Percentiles rank a stretch among this genome's conserved stretches.
Conservation (phyloP, 2,113 vertebrate species). For the Callipepla californica region DNA sequence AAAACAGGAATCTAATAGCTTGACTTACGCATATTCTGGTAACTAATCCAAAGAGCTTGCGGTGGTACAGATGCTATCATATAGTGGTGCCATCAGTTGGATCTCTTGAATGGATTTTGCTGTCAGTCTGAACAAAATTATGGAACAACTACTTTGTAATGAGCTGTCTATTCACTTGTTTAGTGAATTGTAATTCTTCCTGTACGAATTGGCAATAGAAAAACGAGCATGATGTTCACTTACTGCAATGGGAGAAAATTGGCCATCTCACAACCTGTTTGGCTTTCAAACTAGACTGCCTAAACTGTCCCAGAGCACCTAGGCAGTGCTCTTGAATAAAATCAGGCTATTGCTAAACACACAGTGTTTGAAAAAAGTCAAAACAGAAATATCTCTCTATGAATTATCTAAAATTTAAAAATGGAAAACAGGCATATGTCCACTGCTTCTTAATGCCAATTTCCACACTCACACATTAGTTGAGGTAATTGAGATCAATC, state of each 20-base stretch:
- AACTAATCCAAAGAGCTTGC: background rate
- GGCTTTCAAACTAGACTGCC: constrained; percentile 7
- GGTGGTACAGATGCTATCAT: background rate
- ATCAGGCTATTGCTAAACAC: constrained; percentile 12
- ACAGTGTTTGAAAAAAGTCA: background rate
- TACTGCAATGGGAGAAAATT: constrained; percentile 30
- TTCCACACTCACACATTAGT: background rate
- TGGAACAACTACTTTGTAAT: constrained; percentile 35
- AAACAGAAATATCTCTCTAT: background rate
- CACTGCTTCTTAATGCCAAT: background rate
- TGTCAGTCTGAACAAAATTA: constrained; percentile 39
- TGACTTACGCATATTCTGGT: background rate
- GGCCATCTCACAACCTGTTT: background rate
- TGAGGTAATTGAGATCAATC: background rate
- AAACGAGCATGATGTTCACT: background rate
- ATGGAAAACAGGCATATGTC: background rate
- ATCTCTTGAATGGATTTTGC: constrained; percentile 2
- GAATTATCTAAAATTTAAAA: constrained; percentile 12
- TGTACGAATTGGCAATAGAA: constrained; percentile 37
- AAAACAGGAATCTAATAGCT: background rate
- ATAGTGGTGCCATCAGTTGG: background rate
- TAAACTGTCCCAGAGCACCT: constrained; percentile 8
- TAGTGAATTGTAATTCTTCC: constrained; percentile 29
- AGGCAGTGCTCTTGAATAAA: constrained; percentile 15
- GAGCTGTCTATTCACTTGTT: constrained; percentile 27